These are phyloP conservation scores for Apis laboriosa DNA, from an alignment of 1,140 invertebrate species.

Conservation along the genomic window DNA sequence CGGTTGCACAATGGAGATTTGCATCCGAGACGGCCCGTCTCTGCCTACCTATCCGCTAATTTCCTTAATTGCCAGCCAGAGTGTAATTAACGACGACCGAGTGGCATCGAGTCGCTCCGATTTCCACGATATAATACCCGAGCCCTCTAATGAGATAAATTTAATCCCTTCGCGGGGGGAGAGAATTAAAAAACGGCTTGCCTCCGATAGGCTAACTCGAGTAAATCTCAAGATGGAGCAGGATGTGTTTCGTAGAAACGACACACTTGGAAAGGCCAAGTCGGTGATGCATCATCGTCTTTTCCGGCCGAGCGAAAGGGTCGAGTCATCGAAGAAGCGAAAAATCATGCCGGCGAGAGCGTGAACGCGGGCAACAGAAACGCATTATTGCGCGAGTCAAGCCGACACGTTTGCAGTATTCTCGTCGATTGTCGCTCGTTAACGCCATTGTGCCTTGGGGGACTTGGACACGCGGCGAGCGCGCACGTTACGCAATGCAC, in stretches of 20 bases:
- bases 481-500: constrained; percentile 55
- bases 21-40: constrained; percentile 49
- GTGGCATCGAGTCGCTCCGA: constrained; percentile 60
- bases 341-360: background rate
- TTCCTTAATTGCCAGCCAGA: constrained; percentile 71
- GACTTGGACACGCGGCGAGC: constrained; percentile 22
- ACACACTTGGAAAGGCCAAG: no score
- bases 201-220: no score
- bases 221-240: no score
- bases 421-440: constrained; percentile 59
- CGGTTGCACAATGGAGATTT: constrained; percentile 70
- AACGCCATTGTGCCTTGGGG: constrained; percentile 53
- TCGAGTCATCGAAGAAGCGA: background rate
- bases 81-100: constrained; percentile 70
- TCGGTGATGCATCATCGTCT: no score
- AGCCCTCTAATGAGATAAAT: constrained; percentile 69
- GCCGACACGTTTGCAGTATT: constrained; percentile 36
- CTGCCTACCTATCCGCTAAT: constrained; percentile 65
- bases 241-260: no score
- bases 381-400: constrained; percentile 45
- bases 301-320: no score
- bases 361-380: background rate
- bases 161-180: background rate
- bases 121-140: constrained; percentile 68
- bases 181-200: constrained; percentile 22